Evolutionary conservation across 2,888 invertebrate species (phyloP).

Genomic region (Lepidochitona cinerea): DNA sequence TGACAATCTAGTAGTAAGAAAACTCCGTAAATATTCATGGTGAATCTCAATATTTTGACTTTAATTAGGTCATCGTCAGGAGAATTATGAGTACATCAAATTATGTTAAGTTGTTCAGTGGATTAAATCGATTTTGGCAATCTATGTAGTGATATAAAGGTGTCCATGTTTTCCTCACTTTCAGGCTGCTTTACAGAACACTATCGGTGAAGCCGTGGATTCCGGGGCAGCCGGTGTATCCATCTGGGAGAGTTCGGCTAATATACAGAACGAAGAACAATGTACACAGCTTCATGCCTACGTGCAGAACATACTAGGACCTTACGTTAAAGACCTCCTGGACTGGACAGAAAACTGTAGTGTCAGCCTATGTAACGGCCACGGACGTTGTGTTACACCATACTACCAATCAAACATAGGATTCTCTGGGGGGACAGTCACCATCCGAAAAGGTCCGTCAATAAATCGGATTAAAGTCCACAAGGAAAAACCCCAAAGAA

Average conservation of each 20-base stretch:
- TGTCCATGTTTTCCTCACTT: background rate
- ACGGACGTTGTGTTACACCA: conserved; percentile 39
- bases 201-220: conserved; percentile 44
- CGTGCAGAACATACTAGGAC: conserved; percentile 45
- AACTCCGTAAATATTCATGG: too few relatives aligned
- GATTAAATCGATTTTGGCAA: too few relatives aligned
- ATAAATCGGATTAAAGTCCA: background rate
- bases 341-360: conserved; percentile 30
- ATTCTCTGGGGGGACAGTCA: background rate
- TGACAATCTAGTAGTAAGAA: too few relatives aligned
- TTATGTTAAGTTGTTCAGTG: too few relatives aligned
- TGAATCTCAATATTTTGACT: too few relatives aligned
- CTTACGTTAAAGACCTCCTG: conserved; percentile 40
- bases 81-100: too few relatives aligned
- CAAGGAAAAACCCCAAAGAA: too few relatives aligned
- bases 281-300: conserved; percentile 41
- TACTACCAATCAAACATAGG: background rate
- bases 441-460: background rate
- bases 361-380: conserved; percentile 28
- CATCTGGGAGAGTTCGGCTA: conserved; percentile 50
- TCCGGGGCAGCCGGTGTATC: conserved; percentile 51
- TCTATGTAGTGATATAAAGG: too few relatives aligned
- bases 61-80: too few relatives aligned
- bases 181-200: conserved; percentile 33
- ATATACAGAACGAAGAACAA: conserved; percentile 32